phyloP scores from a whole-genome alignment of 2,888 invertebrate genomes.

The Philonicus albiceps region DNA sequence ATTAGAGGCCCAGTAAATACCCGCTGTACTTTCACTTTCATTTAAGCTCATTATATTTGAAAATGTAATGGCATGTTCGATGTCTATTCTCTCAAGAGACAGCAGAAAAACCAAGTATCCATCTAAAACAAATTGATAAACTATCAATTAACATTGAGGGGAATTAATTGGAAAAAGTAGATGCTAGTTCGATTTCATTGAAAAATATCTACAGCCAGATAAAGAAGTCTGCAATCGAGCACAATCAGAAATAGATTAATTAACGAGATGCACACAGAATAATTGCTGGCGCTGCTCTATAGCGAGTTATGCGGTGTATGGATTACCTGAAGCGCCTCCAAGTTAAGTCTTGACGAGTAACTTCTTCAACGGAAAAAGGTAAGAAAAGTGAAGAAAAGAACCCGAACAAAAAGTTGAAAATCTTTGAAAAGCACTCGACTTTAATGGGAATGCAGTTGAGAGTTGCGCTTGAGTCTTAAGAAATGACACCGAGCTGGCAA shows the following conservation, averaged over 20 bases:
- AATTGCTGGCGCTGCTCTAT: not conserved
- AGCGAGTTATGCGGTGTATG: not conserved
- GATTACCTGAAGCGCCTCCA: not conserved
- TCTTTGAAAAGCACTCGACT: not conserved
- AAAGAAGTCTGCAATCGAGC: not conserved
- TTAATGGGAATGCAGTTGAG: not conserved
- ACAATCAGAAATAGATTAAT: not conserved
- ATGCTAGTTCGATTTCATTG: not conserved
- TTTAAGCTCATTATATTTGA: not conserved
- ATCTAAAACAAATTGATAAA: not conserved
- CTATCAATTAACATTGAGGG: not conserved
- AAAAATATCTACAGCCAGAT: not conserved
- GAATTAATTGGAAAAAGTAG: not conserved
- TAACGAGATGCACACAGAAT: not conserved
- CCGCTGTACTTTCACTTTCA: not conserved
- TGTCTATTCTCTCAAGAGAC: not conserved
- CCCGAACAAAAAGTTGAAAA: not conserved
- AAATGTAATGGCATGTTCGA: not conserved
- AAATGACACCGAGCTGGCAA: not conserved
- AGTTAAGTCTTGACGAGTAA: not conserved
- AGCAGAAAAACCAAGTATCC: not conserved
- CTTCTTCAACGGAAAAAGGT: not conserved
- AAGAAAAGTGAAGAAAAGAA: not conserved
- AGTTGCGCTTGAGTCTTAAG: not conserved
- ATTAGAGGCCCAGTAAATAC: not conserved